Evolutionary conservation across 2,113 vertebrate species (phyloP).

Genomic region (Otolemur garnettii): DNA sequence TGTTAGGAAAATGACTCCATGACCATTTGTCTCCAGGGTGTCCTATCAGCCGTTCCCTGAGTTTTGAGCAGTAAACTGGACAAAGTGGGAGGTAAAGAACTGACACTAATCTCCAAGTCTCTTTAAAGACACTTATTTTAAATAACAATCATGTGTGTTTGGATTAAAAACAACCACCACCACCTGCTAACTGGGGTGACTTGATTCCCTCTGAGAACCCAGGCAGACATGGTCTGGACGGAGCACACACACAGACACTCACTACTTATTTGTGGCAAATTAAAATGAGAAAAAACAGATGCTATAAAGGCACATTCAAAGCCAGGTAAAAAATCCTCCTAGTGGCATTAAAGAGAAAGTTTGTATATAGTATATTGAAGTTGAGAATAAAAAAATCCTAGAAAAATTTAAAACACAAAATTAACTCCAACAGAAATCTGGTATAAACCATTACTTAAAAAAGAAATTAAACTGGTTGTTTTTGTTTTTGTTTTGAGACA

Average conservation of each 20-base stretch:
- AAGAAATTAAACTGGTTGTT: neutral
- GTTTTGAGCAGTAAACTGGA: neutral
- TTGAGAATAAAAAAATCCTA: neutral
- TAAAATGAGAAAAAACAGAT: neutral
- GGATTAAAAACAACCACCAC: neutral
- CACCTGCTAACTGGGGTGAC: rapidly evolving
- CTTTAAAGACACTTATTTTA: neutral
- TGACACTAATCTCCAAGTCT: neutral
- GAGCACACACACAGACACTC: rapidly evolving
- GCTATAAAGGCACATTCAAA: rapidly evolving
- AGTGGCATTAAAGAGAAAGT: neutral
- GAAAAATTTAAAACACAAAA: neutral
- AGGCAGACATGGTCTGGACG: rapidly evolving
- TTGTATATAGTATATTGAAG: neutral
- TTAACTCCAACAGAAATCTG: neutral
- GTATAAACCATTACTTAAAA: neutral
- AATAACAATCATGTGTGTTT: neutral
- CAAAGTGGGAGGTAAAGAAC: rapidly evolving
- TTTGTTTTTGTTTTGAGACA: too few relatives aligned
- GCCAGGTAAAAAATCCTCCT: rapidly evolving
- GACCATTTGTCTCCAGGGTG: rapidly evolving
- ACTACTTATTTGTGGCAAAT: rapidly evolving
- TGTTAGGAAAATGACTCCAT: rapidly evolving
- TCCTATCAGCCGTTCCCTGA: too few relatives aligned
- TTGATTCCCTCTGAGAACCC: rapidly evolving